A percentile compares a stretch with the other conserved stretches of the same genome.
Evolutionary conservation across 2,113 vertebrate species (phyloP).

Genomic region (Rhineura floridana): DNA sequence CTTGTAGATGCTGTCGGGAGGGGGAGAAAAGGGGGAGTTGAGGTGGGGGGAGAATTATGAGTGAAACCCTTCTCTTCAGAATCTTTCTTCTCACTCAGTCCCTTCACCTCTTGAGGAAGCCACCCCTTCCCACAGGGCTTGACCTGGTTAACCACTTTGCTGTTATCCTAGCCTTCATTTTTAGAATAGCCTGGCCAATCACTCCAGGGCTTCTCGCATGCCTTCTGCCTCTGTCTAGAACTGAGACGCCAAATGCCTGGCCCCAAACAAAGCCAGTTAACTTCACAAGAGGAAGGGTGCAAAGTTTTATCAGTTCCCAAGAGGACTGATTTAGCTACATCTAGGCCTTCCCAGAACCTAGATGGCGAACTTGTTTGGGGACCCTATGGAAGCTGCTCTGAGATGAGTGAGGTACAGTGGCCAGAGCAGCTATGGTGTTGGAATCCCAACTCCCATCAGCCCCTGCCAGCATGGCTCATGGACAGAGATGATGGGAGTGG

Average conservation of each 20-base stretch:
- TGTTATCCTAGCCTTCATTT: neutral
- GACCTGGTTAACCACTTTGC: too few relatives aligned
- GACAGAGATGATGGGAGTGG: too few relatives aligned
- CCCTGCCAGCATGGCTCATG: too few relatives aligned
- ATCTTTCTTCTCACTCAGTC: neutral
- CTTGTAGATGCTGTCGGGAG: conserved; percentile 88
- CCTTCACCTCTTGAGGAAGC: neutral
- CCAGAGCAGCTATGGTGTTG: neutral
- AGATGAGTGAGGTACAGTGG: neutral
- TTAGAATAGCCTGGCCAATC: neutral
- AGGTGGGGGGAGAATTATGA: neutral
- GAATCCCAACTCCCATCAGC: too few relatives aligned
- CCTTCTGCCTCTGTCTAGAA: neutral
- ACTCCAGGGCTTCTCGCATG: too few relatives aligned
- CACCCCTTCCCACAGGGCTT: neutral
- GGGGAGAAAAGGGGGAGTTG: neutral
- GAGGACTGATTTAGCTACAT: neutral
- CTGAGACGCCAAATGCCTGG: neutral
- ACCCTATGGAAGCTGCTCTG: neutral
- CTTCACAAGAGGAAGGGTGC: neutral
- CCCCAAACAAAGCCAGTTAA: neutral
- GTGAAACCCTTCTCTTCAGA: neutral
- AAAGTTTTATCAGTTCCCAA: neutral
- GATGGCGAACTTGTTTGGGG: too few relatives aligned
- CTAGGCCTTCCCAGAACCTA: neutral